phyloP scores from a whole-genome alignment of 2,797 vertebrate species.

The Rhinogobio ventralis region DNA sequence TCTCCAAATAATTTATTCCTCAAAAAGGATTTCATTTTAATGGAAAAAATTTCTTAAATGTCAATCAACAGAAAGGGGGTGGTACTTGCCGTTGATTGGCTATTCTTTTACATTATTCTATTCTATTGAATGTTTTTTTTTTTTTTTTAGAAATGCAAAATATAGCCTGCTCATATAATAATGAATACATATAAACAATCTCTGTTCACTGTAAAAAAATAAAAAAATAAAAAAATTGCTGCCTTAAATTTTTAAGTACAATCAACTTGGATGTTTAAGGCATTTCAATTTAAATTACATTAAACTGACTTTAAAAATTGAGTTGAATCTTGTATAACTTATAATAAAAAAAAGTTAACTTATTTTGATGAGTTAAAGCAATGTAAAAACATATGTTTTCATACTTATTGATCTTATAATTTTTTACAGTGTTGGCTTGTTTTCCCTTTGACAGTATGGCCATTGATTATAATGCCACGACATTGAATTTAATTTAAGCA shows the following conservation, averaged over 20 bases:
- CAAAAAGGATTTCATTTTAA: background rate
- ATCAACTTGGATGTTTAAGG: too few relatives aligned
- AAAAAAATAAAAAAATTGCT: too few relatives aligned
- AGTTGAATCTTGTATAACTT: too few relatives aligned
- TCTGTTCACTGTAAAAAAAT: background rate
- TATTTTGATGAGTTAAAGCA: too few relatives aligned
- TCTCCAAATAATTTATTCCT: conserved; percentile 1
- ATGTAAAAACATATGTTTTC: too few relatives aligned
- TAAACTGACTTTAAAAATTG: too few relatives aligned
- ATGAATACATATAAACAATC: background rate
- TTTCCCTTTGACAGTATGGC: background rate
- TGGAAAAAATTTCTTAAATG: background rate
- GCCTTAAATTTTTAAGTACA: too few relatives aligned
- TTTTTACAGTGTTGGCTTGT: background rate
- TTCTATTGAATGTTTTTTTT: background rate
- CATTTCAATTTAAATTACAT: too few relatives aligned
- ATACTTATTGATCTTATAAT: too few relatives aligned
- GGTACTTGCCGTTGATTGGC: background rate
- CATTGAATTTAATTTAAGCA: too few relatives aligned
- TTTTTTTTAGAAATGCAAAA: background rate
- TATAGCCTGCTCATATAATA: background rate
- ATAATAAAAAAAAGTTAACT: too few relatives aligned
- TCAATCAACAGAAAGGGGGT: background rate
- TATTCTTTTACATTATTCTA: background rate
- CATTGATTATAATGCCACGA: background rate